phyloP scores from a whole-genome alignment of 2,888 invertebrate genomes.

The Rhingia campestris region DNA sequence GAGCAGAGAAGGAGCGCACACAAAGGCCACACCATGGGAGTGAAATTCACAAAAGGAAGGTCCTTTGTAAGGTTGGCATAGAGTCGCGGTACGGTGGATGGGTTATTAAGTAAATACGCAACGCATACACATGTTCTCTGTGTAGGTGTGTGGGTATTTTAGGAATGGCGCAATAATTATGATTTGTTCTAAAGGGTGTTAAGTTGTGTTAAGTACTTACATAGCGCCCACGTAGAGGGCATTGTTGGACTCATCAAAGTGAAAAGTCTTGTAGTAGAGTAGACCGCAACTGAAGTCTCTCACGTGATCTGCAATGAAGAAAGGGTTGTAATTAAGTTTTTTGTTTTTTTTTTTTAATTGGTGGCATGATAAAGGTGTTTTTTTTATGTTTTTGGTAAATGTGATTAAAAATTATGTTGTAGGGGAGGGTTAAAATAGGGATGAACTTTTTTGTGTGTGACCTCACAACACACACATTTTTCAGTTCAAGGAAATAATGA shows the following conservation, averaged over 20 bases:
- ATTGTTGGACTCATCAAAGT: slow-evolving; percentile 93
- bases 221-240: slow-evolving; percentile 96
- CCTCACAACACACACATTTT: no score
- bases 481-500: no score
- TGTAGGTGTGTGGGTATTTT: slow-evolving; percentile 1
- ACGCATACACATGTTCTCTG: slow-evolving; percentile 20
- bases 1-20: slow-evolving; percentile 35
- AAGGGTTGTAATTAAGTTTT: slow-evolving; percentile 25
- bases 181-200: slow-evolving; percentile 69
- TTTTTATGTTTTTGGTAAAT: no score
- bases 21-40: neutral
- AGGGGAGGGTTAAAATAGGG: no score
- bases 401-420: no score
- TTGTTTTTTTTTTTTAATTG: neutral
- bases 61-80: slow-evolving; percentile 9
- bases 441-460: no score
- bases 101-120: slow-evolving; percentile 65
- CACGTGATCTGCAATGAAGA: slow-evolving; percentile 91
- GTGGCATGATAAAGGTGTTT: no score
- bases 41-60: slow-evolving; percentile 40
- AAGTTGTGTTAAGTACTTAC: slow-evolving; percentile 86
- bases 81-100: slow-evolving; percentile 2
- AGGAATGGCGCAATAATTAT: slow-evolving; percentile 58
- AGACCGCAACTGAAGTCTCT: slow-evolving; percentile 95
- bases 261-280: slow-evolving; percentile 95